Base-by-base conservation (phyloP, 2,113 vertebrate species). In the Lagopus muta region DNA sequence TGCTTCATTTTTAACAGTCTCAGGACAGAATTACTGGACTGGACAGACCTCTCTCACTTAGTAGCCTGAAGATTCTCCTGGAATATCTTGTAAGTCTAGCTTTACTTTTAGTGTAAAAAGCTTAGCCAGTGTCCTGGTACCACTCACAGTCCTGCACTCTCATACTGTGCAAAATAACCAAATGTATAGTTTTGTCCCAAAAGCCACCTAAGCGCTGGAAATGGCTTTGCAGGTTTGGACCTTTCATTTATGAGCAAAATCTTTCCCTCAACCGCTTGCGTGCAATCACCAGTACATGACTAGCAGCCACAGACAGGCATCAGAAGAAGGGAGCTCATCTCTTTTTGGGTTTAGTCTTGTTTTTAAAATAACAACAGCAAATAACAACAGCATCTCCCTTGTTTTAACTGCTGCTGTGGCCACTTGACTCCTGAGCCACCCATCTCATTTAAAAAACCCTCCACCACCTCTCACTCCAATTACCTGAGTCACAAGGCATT, bases 31-130 rank as follows among this genome's bases (percentile, higher is more conserved):
- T 83, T 93, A 82, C 88, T 93, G 82, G 77, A 69, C 58, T 76
- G 71, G 70, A 86, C 74, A 90, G 74, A 89, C 88, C 82, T 94
- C 91, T 88, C 66, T 85, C 76, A 67, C 82, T 72, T 82, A 89
- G 76, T 95, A 90, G 67, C 48, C 45, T 85, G 43, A 90, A 79
- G 57, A 80, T 86, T 89, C 70, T 94, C 45, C 79, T 90, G 64
- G 87, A 74, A 24, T 80, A 74, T 76, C 65, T 55, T 48, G 52
- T 73, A 85, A 93, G 57, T 52, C 42, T 86, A 89, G 78, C 74
- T 95, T 79, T 94, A 86, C 70, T 92, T 95, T 95, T 64, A 81
- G 82, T 45, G 58, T 93, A n/a, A 85, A 89, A 90, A 58, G 45
- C 18, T 22, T 90, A 83, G 73, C 78, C 91, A 81, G 65, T 42